Evolutionary conservation across 92 coral and sea anemone genomes (phyloP), one percentile per base, ranked within the genome.

Genomic region (Phenganax marumi): DNA sequence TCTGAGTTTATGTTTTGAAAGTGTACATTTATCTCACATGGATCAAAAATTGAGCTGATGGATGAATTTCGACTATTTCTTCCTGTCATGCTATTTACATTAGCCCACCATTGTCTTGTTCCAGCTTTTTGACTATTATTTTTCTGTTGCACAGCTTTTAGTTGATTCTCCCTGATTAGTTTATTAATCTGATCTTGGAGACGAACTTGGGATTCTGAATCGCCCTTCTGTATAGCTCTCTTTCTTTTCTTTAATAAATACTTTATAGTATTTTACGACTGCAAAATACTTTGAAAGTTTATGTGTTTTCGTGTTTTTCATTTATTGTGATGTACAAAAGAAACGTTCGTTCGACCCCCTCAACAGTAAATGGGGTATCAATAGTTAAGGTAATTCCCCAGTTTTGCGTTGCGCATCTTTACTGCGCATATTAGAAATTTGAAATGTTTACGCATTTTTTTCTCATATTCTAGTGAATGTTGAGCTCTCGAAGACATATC

Each of bases 81-180:
- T 22, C 89, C 90, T 24, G 93, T 87, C 25, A 90, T 80, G 55
- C 73, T 51, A 63, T 89, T 80, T 5, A 84, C 74, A 33, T 85
- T 86, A 17, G 68, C 18, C 88, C 90, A 89, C 92, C 91, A 89
- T 52, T 48, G 52, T 56, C 63, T 89, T 19, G 90, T 18, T 25
- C 82, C 91, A 16, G 64, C 63, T 51, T 33, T 57, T 12, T 85
- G 25, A 61, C 33, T 68, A 8, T 66, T 80, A 7, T 48, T 64
- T 54, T 83, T 57, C 50, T 73, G 9, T 47, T 60, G 18, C 12
- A 73, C 81, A 8, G 86, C 86, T 17, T 83, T 55, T 26, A 83
- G 60, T 56, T 83, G 86, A 18, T 83, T 73, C 13, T 33, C 11
- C 48, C 62, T 68, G 19, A 83, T 83, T 46, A 83, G 51, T 16